These are phyloP conservation scores for Euzophera pinguis DNA, from an alignment of 2,888 invertebrate species.

Conservation along the genomic window DNA sequence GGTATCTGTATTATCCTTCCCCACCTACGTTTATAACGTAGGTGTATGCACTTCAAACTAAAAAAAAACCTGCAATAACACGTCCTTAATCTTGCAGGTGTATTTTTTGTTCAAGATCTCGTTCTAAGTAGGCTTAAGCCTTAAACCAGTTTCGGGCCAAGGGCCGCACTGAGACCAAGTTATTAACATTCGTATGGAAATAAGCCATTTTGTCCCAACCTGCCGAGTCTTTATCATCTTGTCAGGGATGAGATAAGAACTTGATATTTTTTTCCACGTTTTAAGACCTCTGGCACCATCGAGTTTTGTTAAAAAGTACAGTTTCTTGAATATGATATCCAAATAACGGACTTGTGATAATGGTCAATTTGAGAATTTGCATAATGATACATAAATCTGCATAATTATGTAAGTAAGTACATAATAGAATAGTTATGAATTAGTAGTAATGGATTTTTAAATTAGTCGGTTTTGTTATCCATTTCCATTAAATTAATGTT, in stretches of 20 bases:
- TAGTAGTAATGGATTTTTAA: not conserved
- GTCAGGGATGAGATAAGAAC: constrained; percentile 53
- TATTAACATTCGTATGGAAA: constrained; percentile 75
- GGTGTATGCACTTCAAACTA: too few relatives aligned
- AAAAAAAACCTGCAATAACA: too few relatives aligned
- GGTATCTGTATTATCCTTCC: too few relatives aligned
- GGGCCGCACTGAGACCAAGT: constrained; percentile 48
- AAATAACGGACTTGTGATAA: constrained; percentile 1
- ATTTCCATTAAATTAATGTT: not conserved
- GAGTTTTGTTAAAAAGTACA: constrained; percentile 15
- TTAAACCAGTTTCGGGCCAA: constrained; percentile 38
- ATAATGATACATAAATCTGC: constrained; percentile 6
- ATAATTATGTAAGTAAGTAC: not conserved
- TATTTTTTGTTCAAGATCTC: not conserved
- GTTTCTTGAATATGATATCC: constrained; percentile 15
- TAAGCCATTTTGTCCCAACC: constrained; percentile 57
- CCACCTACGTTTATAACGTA: too few relatives aligned
- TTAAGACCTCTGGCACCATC: constrained; percentile 15
- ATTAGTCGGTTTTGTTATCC: not conserved
- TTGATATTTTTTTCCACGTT: constrained; percentile 41
- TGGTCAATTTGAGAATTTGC: not conserved
- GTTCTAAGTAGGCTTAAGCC: constrained; percentile 20
- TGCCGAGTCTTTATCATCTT: constrained; percentile 59
- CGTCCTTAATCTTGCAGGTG: too few relatives aligned
- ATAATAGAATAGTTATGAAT: not conserved